Base-by-base conservation (phyloP, 2,797 vertebrate genomes). In the Pangasius macronema region DNA sequence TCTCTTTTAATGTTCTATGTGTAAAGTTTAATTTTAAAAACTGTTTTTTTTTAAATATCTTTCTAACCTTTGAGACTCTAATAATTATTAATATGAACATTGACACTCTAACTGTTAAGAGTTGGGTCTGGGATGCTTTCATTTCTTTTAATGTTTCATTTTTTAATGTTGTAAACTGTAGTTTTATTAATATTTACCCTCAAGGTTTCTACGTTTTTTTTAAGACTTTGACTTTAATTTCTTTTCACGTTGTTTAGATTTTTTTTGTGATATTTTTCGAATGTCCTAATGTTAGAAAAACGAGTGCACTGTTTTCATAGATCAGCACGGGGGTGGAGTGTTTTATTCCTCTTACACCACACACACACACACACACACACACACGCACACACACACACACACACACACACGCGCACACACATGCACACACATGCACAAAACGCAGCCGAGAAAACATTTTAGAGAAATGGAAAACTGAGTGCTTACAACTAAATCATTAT, bases 371-470 rank as follows among this genome's bases (percentile, higher is more conserved):
- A 57, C 57, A 67, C 68, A 22, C 51, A 57, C 57, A 67, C 42
- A 83, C 85, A 73, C 77, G 49, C 76, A 84, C 51, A 84, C 39
- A 67, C 76, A 51, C 63, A 67, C 68, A 22, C 51, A 57, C 55
- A 67, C 68, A 22, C 51, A 57, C 57, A 67, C 68, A 22, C 51
- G 46, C 57, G 55, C 42, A 83, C 85, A 73, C 77, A 59, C 76
- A 84, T 36, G 79, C 39, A 67, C 76, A 51, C 63, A 33, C 59
- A 76, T 36, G 81, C 75, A 42, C 55, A 59, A 7, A 42, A 42
- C 8, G 42, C 73, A 61, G 10, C 49, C 59, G 36, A 11, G n/a
- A 20, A 65, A 46, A 30, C 42, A 20, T 5, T 55, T 27, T 55
- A 55, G 1, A 55, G 14, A 55, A 55, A 16, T 55, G 53, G 14